Base-by-base conservation (phyloP, 2,113 vertebrate species). In the Formicarius rufipectus region DNA sequence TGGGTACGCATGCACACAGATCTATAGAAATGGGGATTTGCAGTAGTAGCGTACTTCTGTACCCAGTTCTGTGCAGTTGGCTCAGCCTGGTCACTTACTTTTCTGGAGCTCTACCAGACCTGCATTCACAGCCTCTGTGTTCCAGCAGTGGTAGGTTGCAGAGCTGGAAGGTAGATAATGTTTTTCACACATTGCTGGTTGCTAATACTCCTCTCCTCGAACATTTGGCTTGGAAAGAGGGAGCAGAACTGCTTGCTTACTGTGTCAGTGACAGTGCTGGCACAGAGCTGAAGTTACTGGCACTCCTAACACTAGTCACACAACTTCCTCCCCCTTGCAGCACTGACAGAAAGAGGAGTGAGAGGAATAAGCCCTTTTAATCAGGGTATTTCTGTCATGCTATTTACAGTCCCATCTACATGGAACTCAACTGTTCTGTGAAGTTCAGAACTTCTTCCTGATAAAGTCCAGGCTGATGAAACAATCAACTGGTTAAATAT, bases 401-500 rank as follows among this genome's bases (percentile, higher is more conserved):
- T 96, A 1, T 85, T 88, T 92, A 59, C 72, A 74, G 40, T 88
- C 80, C 55, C 42, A 39, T 80, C 35, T 84, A 72, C 35, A 8
- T 59, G 72, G 82, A 89, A 73, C 59, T 59, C 59, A 14, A 6
- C 60, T 2, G 3, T 92, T 92, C 76, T 67, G 31, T 71, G 30
- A 91, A 80, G 85, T 90, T 84, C 75, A 80, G 63, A 89, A 94
- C 62, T 89, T 84, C 89, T 85, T 91, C 44, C 67, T 77, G 82
- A 74, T 85, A 47, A 91, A 87, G 55, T 60, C 60, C 49, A 44
- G 67, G 37, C 67, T 14, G 58, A 73, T 45, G 68, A 68, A 92
- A 95, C 67, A 82, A 63, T 75, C 45, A 37, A n/a, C 58, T 95
- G 91, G 64, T 78, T 92, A 92, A 90, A 90, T 89, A 89, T 95